These are phyloP conservation scores for Lepidochrysops patricia DNA, from an alignment of 2,888 invertebrate species.

Conservation along the genomic window DNA sequence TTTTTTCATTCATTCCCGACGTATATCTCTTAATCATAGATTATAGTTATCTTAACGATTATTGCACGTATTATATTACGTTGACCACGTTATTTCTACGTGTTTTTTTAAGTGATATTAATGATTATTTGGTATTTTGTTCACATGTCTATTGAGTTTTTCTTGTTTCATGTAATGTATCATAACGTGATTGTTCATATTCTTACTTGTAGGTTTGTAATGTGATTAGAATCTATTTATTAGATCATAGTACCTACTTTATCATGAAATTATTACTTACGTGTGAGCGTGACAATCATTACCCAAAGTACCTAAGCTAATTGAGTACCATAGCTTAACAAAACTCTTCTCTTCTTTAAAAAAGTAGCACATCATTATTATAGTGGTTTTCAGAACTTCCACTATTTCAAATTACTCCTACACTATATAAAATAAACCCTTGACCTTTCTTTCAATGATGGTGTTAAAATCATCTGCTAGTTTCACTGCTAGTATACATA, in stretches of 20 bases:
- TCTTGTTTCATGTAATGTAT: background rate
- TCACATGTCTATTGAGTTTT: background rate
- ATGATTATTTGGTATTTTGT: background rate
- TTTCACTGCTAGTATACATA: too few species aligned
- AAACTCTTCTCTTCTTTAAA: too few species aligned
- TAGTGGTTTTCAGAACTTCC: too few species aligned
- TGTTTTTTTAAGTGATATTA: constrained; percentile 52
- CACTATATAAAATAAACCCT: too few species aligned
- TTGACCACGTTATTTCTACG: constrained; percentile 53
- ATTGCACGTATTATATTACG: constrained; percentile 66
- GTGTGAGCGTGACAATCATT: too few species aligned
- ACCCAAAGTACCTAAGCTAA: too few species aligned
- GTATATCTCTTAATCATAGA: constrained; percentile 56
- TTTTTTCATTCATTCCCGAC: constrained; percentile 63
- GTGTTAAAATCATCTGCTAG: background rate
- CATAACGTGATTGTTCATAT: background rate
- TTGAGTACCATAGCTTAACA: too few species aligned
- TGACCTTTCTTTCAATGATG: background rate
- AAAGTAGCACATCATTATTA: too few species aligned
- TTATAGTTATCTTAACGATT: constrained; percentile 59
- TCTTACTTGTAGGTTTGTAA: background rate
- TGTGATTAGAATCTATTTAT: too few species aligned
- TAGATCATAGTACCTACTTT: background rate
- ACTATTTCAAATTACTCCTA: too few species aligned
- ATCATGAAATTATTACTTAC: too few species aligned